Evolutionary conservation across 2,888 invertebrate genomes (phyloP), one percentile per base, ranked within the genome.

Genomic region (Neocrepidodera transversa): DNA sequence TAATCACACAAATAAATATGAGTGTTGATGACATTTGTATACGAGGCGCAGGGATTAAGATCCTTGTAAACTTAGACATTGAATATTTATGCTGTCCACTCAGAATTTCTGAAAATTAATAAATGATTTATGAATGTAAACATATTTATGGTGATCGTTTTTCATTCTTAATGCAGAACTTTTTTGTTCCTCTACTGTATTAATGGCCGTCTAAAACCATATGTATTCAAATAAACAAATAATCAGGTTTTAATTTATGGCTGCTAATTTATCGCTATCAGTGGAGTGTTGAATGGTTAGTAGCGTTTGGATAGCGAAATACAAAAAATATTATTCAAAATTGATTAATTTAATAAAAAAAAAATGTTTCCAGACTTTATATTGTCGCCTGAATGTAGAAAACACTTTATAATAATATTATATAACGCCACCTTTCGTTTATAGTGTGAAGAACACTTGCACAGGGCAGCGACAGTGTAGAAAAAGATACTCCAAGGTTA

Each of bases 1-100:
- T 60, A 62, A 62, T 62, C 47, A 48, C 50, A 26, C 18, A 28
- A 49, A 64, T 64, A 64, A 64, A 64, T 59, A 60, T 43, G 42
- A 40, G 48, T 53, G 58, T 63, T 57, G 58, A 63, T 60, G 63
- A 51, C 40, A 43, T 35, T 60, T 26, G 51, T 50, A 28, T 38
- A 23, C 14, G 45, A 30, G 17, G 42, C 28, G 51, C 26, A 45
- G 26, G 28, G 45, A 45, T 48, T 48, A 32, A 32, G 32, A 32
- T 48, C 32, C 30, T 48, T 48, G 32, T 48, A 45, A 45, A 45
- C 45, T 26, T 45, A 48, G 32, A 50, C 52, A 40, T 48, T 52
- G 49, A 42, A 26, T 32, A 17, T 51, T 57, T 57, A 49, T 30
- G 45, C 40, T 40, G 54, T 36, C 42, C 32, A 42, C 30, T 49